Base-by-base conservation (phyloP, 1,140 invertebrate species). In the Brachionus rubens region DNA sequence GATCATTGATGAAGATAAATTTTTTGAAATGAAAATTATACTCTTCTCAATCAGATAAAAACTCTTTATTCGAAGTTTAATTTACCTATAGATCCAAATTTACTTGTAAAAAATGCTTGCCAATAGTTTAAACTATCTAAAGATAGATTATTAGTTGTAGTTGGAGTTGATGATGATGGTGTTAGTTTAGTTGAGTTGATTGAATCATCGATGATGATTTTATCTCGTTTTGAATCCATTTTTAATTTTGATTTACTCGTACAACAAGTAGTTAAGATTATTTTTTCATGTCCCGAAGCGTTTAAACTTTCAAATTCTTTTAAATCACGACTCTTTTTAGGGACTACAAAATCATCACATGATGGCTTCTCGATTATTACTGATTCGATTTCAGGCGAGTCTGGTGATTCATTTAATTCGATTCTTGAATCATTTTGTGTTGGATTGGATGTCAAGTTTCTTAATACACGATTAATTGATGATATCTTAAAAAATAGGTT, bases 391-490 rank as follows among this genome's bases (percentile, higher is more conserved):
- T 19, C 24, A 28, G 50, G 43, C 19, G 68, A 48, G 16, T 70
- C 9, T 19, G 14, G 28, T 21, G 5, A n/a, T n/a, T 70, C 65
- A 46, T 70, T 50, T n/a, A 28, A 9, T 43, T 43, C 36, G 33
- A 9, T 14, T 1, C 24, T 72, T 14, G 26, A 48, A 50, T 72
- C 46, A 48, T n/a, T 72, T 50, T 19, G 12, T 9, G 12, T 50
- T 72, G 46, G 50, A 21, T 24, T 26, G 2, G 72, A 56, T n/a
- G 50, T 28, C 21, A 76, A 67, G 48, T 62, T 76, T 47, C 75
- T 46, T 40, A 76, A 50, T 7, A 76, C 75, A 56, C 75, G 36
- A 62, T 76, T 76, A 36, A 76, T 76, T 3, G 75, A 76, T 46
- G 75, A 76, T 30, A 76, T 52, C 75, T 76, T 36, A 19, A 48